These are phyloP conservation scores for Odontothrips loti DNA, from an alignment of 2,888 invertebrate species.

Conservation along the genomic window DNA sequence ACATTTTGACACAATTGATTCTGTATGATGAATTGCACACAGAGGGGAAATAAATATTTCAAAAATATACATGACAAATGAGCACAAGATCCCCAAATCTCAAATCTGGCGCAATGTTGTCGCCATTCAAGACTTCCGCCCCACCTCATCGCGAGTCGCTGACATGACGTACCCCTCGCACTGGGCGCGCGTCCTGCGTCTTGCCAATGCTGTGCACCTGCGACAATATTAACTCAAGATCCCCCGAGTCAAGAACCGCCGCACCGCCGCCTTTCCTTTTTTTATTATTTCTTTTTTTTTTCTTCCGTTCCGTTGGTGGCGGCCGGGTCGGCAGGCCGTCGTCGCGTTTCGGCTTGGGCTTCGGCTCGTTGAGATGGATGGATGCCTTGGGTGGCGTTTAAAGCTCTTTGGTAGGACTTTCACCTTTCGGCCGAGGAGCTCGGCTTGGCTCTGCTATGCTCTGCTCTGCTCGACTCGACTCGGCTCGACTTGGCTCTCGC, in stretches of 20 bases:
- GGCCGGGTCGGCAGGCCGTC: too few relatives aligned
- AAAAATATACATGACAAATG: neutral
- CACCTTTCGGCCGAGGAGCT: neutral
- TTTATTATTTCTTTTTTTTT: too few relatives aligned
- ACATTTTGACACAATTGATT: slow-evolving; percentile 1
- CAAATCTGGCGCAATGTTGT: neutral
- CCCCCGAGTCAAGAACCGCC: neutral
- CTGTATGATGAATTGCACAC: neutral
- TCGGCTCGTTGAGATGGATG: neutral
- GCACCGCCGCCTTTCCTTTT: neutral
- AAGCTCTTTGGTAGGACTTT: slow-evolving; percentile 19
- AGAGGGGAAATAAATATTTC: neutral
- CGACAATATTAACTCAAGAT: too few relatives aligned
- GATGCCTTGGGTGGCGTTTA: neutral
- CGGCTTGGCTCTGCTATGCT: neutral
- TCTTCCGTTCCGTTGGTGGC: too few relatives aligned
- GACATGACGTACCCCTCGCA: neutral
- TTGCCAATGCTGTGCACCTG: neutral
- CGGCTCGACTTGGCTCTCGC: neutral
- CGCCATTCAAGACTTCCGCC: neutral
- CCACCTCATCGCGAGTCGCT: neutral
- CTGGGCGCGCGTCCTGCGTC: neutral
- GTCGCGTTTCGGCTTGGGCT: too few relatives aligned
- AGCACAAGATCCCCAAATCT: neutral
- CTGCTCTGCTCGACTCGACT: too few relatives aligned